Base-by-base conservation (phyloP, 2,888 invertebrate species). In the Eurois occulta region DNA sequence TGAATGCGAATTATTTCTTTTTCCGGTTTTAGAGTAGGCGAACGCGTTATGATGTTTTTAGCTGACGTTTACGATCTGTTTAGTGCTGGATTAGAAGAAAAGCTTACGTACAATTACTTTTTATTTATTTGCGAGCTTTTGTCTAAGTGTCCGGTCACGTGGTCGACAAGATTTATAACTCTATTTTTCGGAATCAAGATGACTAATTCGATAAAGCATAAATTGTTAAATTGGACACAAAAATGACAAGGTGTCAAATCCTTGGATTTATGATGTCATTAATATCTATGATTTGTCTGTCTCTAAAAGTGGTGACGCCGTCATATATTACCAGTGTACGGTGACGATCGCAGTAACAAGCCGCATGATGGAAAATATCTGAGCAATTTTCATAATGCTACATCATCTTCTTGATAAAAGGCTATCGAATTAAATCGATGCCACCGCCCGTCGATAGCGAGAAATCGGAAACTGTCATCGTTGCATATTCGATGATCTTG, bases 321-420 rank as follows among this genome's bases (percentile, higher is more conserved):
- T 62, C 28, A 70, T 70, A 70, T 66, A 80, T 65, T 64, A 72
- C 41, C 52, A 60, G 69, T 73, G 32, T 62, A 32, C 46, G 7
- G 46, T 76, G 64, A 41, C 41, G 46, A 52, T 55, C 16, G 48
- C 28, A 65, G 41, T 76, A 75, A 78, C 65, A 74, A 73, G 43
- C 32, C 38, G 46, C 66, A 72, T 38, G 75, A 74, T 77, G 32
- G 69, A 75, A 78, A 78, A 78, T 80, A 80, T 76, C 58, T 21
- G 72, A 58, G 66, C 58, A 77, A 86, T 80, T 87, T 87, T 77
- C 75, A 87, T 83, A 87, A 72, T 71, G 83, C 86, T 43, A 32
- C 64, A 75, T 86, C 83, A 87, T 78, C 75, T 52, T 72, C 69
- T 62, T 66, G 58, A 52, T 76, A 79, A 78, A 77, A 75, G 46